Conservation (phyloP, 1,140 invertebrate genomes). For the Ostrea denselamellosa region DNA sequence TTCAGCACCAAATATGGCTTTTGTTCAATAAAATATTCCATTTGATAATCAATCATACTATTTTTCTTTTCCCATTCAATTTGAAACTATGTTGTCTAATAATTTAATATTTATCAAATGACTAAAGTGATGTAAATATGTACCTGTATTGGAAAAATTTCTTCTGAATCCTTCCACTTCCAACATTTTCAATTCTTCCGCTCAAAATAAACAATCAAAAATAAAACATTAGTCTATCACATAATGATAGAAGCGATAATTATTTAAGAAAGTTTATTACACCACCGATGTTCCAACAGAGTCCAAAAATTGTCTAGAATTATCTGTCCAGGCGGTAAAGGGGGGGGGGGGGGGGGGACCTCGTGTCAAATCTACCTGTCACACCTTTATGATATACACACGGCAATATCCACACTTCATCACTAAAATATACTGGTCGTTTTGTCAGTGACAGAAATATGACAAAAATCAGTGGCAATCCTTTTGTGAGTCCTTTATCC, state of each 20-base stretch:
- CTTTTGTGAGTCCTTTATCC: neutral
- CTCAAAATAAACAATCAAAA: neutral
- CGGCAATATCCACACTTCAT: neutral
- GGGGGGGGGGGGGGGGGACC: neutral
- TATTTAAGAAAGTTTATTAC: conserved; percentile 9
- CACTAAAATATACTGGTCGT: neutral
- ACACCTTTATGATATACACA: conserved; percentile 35
- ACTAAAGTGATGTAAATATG: neutral
- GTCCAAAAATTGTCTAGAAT: conserved; percentile 26
- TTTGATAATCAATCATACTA: too few species aligned
- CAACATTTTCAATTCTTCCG: conserved; percentile 26
- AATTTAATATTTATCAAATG: too few species aligned
- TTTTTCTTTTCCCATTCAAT: too few species aligned
- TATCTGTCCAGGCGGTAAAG: neutral
- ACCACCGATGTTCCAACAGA: neutral
- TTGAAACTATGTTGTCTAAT: too few species aligned
- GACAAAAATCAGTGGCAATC: conserved; percentile 21
- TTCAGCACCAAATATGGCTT: too few species aligned
- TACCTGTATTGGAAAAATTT: conserved; percentile 32
- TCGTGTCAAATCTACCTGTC: conserved; percentile 29
- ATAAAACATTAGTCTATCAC: neutral
- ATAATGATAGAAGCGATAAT: neutral
- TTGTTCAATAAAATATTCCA: too few species aligned
- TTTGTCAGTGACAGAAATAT: neutral
- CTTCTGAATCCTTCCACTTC: conserved; percentile 37